These are phyloP conservation scores for Hestina assimilis DNA, from an alignment of 1,140 invertebrate species.

Conservation along the genomic window DNA sequence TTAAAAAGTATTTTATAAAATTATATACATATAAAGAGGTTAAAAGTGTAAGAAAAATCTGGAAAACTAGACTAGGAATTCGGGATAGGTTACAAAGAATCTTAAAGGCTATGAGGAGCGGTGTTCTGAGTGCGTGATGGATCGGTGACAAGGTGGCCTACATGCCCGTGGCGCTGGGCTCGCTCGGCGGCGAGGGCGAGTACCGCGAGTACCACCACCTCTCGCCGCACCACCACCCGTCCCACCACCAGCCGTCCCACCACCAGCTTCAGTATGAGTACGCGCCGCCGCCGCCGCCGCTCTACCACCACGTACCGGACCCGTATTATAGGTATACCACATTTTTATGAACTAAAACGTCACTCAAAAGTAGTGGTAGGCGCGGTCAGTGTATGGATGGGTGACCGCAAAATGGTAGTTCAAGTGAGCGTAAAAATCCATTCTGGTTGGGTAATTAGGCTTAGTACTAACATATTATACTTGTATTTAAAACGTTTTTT, in stretches of 20 bases:
- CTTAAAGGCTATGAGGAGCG: neutral
- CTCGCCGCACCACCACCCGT: conserved; percentile 55
- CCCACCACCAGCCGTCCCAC: conserved; percentile 32
- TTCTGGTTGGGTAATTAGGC: too few species aligned
- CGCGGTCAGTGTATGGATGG: too few species aligned
- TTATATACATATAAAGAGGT: neutral
- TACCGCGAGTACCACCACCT: conserved; percentile 68
- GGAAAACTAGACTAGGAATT: neutral
- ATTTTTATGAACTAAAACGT: too few species aligned
- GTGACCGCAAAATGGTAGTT: too few species aligned
- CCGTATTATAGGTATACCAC: conserved; percentile 71
- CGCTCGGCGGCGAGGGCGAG: conserved; percentile 74
- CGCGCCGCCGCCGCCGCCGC: conserved; percentile 64
- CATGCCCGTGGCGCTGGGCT: conserved; percentile 74
- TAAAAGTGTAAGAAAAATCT: conserved; percentile 2
- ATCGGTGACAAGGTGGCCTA: conserved; percentile 73
- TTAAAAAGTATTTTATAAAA: conserved; percentile 1
- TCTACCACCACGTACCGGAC: conserved; percentile 67
- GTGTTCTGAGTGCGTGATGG: conserved; percentile 47
- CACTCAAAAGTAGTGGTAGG: too few species aligned
- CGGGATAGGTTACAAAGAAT: conserved; percentile 3
- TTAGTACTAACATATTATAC: too few species aligned
- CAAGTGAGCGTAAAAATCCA: too few species aligned
- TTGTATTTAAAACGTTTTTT: too few species aligned
- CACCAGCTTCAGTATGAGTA: conserved; percentile 59